Conservation (phyloP, 2,113 vertebrate genomes). For the Urocynchramus pylzowi region DNA sequence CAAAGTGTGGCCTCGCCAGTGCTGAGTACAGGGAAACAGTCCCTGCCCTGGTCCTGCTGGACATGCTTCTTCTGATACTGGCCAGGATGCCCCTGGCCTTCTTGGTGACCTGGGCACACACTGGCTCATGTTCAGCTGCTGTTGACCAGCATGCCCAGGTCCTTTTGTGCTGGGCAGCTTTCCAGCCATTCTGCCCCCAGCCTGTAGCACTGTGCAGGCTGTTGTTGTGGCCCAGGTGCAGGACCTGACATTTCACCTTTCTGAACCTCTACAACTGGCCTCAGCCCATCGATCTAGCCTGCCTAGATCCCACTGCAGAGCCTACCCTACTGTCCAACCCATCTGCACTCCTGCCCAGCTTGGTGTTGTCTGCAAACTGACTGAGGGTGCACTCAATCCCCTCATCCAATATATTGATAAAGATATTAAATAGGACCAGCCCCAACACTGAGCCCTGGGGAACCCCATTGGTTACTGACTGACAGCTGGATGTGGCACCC, state of each 20-base stretch:
- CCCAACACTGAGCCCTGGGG: neutral
- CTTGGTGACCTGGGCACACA: neutral
- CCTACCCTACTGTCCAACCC: neutral
- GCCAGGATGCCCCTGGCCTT: neutral
- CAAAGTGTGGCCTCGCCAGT: accelerated
- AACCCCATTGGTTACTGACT: neutral
- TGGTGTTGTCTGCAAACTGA: neutral
- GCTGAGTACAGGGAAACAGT: neutral
- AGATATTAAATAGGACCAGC: neutral
- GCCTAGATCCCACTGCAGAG: neutral
- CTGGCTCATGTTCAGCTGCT: neutral
- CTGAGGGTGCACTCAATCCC: neutral
- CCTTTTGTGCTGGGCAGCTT: neutral
- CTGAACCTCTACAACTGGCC: neutral
- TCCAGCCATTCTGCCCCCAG: neutral
- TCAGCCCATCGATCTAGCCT: neutral
- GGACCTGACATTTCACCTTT: neutral
- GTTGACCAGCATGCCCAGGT: neutral
- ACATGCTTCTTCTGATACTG: neutral
- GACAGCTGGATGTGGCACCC: neutral
- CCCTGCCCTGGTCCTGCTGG: neutral
- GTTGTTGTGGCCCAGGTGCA: neutral
- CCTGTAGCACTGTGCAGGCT: neutral
- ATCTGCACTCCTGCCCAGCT: neutral
- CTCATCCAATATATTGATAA: accelerated